These are phyloP conservation scores for Marcusenius ussheri DNA, from an alignment of 2,113 vertebrate species.

Conservation along the genomic window DNA sequence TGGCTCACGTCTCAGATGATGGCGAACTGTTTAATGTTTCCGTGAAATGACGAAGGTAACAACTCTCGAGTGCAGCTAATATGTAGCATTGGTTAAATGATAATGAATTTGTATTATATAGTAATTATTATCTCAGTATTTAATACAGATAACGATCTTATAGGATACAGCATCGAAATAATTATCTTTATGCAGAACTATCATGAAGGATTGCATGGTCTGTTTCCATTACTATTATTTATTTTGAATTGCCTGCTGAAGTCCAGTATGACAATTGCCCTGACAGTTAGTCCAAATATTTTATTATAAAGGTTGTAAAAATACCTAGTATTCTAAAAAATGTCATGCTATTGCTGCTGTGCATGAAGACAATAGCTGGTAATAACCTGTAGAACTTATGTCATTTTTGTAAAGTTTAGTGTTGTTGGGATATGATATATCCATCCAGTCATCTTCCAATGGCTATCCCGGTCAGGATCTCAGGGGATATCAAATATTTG, in stretches of 20 bases:
- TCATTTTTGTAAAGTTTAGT: not conserved
- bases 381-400: not conserved
- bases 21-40: slow-evolving; percentile 26
- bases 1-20: slow-evolving; percentile 30
- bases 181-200: not conserved
- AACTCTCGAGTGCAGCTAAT: slow-evolving; percentile 38
- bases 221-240: not conserved
- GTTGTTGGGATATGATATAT: not conserved
- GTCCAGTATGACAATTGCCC: not conserved
- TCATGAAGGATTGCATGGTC: not conserved
- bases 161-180: not conserved
- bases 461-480: not conserved
- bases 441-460: not conserved
- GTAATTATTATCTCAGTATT: not conserved
- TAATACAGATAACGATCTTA: not conserved
- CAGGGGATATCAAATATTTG: not conserved
- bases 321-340: not conserved
- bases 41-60: slow-evolving; percentile 62
- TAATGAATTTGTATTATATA: not conserved
- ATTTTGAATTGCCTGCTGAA: not conserved
- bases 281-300: not conserved
- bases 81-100: not conserved
- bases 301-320: not conserved
- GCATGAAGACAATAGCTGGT: not conserved
- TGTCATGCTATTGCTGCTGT: not conserved